Conservation (phyloP, 2,113 vertebrate genomes). For the Pelusios castaneus region DNA sequence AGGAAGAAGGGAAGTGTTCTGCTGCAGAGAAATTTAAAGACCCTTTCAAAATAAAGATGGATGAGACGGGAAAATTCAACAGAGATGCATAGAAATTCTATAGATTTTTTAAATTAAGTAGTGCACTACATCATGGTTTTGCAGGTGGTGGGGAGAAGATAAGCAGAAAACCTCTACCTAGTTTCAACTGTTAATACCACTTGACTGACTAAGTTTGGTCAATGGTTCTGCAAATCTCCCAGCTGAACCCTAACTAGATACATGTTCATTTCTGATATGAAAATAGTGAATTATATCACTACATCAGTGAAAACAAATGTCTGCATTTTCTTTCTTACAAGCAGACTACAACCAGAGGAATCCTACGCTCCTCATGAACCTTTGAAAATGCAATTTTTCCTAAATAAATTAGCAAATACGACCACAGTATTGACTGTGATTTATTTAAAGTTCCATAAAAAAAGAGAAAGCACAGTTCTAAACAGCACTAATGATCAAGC, state of each 20-base stretch:
- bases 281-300: background rate
- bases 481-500: background rate
- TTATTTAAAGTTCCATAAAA: background rate
- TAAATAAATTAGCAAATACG: background rate
- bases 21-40: background rate
- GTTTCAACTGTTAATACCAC: background rate
- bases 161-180: background rate
- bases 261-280: background rate
- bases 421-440: background rate
- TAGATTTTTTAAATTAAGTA: background rate
- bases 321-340: background rate
- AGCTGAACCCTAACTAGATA: background rate
- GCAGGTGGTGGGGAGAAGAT: background rate
- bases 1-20: background rate
- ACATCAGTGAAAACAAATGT: slow-evolving; percentile 23
- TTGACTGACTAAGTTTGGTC: background rate
- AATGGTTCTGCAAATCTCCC: background rate
- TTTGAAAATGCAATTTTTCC: background rate
- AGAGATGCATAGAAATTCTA: background rate
- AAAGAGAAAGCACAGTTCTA: background rate
- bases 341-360: background rate
- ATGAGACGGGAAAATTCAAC: background rate
- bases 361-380: background rate
- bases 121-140: background rate
- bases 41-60: background rate